Percentiles rank a stretch among this genome's conserved stretches.
Evolutionary conservation across 2,113 vertebrate species (phyloP).

Genomic region (Ictalurus furcatus): DNA sequence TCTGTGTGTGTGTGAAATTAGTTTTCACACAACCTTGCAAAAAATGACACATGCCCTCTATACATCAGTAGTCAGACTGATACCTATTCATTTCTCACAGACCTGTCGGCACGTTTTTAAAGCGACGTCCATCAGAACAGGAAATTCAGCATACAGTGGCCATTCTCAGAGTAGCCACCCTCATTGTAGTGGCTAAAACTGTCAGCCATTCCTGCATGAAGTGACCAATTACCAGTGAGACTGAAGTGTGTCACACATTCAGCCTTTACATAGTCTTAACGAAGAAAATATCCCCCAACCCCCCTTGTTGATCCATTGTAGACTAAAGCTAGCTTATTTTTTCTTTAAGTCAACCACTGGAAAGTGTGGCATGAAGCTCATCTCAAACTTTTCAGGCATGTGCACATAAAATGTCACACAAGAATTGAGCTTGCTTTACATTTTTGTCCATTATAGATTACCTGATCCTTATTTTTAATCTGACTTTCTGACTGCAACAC

Average conservation of each 20-base stretch:
- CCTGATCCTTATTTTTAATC: neutral
- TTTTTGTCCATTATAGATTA: conserved; percentile 5
- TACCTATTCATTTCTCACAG: conserved; percentile 46
- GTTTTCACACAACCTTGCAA: conserved; percentile 53
- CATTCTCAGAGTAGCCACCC: conserved; percentile 27
- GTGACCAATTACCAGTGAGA: conserved; percentile 28
- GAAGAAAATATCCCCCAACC: conserved; percentile 55
- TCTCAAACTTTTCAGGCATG: conserved; percentile 40
- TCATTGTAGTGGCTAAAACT: conserved; percentile 9
- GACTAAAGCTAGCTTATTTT: no score
- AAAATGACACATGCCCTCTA: conserved; percentile 37
- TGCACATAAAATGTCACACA: neutral
- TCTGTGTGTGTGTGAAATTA: conserved; percentile 42
- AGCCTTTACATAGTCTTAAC: conserved; percentile 42
- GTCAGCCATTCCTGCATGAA: conserved; percentile 18
- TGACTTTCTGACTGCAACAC: conserved; percentile 33
- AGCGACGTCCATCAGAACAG: conserved; percentile 59
- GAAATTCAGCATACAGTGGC: conserved; percentile 40
- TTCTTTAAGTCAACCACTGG: neutral
- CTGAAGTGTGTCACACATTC: conserved; percentile 37
- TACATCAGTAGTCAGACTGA: conserved; percentile 50
- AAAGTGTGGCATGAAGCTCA: conserved; percentile 53
- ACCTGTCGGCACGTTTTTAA: conserved; percentile 50
- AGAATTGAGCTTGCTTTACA: conserved; percentile 9
- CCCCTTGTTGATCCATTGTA: neutral